These are phyloP conservation scores for Ctenoplectra terminalis DNA, from an alignment of 1,140 invertebrate genomes.

Conservation along the genomic window DNA sequence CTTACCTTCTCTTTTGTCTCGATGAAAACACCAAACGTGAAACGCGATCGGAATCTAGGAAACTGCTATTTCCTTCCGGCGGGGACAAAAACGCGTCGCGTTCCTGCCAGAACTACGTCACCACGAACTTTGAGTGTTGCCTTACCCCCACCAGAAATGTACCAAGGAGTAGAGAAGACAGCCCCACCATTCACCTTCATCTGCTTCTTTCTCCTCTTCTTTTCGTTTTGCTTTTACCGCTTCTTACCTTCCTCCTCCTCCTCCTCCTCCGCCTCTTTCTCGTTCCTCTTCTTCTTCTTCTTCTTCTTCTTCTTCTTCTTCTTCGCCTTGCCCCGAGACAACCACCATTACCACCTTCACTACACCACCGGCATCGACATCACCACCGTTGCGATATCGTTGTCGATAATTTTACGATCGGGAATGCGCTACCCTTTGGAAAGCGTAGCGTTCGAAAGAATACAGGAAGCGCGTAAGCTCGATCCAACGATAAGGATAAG, in stretches of 20 bases:
- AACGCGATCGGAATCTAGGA: constrained; percentile 35
- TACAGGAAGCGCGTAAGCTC: too few relatives aligned
- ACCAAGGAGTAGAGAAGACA: constrained; percentile 63
- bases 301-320: not conserved
- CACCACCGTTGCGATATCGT: constrained; percentile 35
- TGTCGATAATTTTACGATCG: not conserved
- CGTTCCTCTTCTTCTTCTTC: too few relatives aligned
- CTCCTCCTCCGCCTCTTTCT: not conserved
- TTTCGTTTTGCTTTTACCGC: constrained; percentile 17
- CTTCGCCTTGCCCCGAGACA: constrained; percentile 25
- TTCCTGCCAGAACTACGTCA: constrained; percentile 81
- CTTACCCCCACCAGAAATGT: constrained; percentile 77
- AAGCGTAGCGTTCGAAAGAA: not conserved
- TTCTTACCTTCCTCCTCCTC: not conserved
- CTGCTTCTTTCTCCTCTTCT: constrained; percentile 47
- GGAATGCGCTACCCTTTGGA: not conserved
- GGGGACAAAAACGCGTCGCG: constrained; percentile 79
- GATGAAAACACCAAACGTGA: not conserved
- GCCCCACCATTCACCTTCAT: constrained; percentile 56
- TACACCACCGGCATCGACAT: constrained; percentile 49
- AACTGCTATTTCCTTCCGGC: constrained; percentile 70
- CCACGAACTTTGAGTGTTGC: constrained; percentile 80
- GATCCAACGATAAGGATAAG: not conserved
- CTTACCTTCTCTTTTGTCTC: constrained; percentile 11
- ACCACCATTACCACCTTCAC: constrained; percentile 49